Conservation (phyloP, 2,797 vertebrate species). For the Myotis vivesi region DNA sequence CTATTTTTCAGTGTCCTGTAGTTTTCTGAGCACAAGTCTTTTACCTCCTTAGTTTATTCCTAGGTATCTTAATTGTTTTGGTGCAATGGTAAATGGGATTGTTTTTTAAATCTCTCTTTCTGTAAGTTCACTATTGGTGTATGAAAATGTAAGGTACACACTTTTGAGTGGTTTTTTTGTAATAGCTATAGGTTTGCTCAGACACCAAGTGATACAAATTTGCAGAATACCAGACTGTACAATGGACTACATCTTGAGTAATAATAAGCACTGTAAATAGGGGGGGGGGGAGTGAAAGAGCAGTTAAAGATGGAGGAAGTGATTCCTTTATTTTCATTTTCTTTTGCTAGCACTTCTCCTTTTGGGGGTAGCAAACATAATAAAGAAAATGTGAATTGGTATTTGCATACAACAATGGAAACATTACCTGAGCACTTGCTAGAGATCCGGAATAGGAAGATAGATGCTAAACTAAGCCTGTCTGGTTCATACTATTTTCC, state of each 20-base stretch:
- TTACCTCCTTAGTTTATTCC: too few species aligned
- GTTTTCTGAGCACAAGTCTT: too few species aligned
- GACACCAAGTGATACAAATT: constrained; percentile 12
- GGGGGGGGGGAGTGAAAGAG: background rate
- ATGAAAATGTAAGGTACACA: background rate
- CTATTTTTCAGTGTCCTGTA: too few species aligned
- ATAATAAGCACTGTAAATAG: constrained; percentile 9
- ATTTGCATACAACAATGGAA: background rate
- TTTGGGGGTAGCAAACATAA: constrained; percentile 33
- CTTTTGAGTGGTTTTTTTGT: constrained; percentile 26
- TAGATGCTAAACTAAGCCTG: constrained; percentile 13
- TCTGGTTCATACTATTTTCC: background rate
- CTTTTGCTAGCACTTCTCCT: constrained; percentile 40
- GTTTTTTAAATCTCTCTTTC: too few species aligned
- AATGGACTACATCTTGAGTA: background rate
- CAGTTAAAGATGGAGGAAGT: constrained; percentile 48
- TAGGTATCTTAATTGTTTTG: too few species aligned
- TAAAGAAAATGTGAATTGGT: background rate
- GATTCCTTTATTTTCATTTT: constrained; percentile 52
- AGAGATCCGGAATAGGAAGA: background rate
- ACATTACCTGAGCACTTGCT: background rate
- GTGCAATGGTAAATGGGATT: too few species aligned
- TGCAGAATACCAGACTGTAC: background rate
- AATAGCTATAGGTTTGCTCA: constrained; percentile 21
- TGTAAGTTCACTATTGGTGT: too few species aligned